phyloP scores from a whole-genome alignment of 2,797 vertebrate genomes.

The Poecilia gillii region DNA sequence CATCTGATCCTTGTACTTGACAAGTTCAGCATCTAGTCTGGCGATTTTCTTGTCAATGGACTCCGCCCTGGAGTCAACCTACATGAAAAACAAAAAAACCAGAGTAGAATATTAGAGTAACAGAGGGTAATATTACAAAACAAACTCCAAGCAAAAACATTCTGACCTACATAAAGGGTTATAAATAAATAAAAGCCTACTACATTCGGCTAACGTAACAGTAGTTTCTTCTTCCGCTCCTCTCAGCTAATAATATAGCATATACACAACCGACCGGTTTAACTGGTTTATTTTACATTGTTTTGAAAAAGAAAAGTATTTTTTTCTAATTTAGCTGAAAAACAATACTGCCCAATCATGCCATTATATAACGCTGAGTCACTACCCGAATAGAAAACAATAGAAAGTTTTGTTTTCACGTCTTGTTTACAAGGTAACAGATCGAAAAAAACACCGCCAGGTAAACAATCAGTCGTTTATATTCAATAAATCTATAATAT shows the following conservation, averaged over 20 bases:
- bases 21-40: slow-evolving; percentile 91
- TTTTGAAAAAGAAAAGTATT: background rate
- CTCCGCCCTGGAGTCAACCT: slow-evolving; percentile 95
- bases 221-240: background rate
- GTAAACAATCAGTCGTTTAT: background rate
- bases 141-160: background rate
- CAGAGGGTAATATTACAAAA: too few species aligned
- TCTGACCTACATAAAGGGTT: background rate
- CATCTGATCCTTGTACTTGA: slow-evolving; percentile 99
- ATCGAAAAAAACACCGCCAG: background rate
- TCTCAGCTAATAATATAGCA: slow-evolving; percentile 6
- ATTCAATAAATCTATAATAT: background rate
- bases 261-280: slow-evolving; percentile 41
- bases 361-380: slow-evolving; percentile 27
- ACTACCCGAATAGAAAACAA: background rate
- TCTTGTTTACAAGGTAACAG: background rate
- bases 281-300: slow-evolving; percentile 46
- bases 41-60: slow-evolving; percentile 97
- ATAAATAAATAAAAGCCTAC: background rate
- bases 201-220: background rate
- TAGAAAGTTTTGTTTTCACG: slow-evolving; percentile 8
- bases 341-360: background rate
- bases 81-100: background rate
- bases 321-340: background rate
- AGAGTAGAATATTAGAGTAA: background rate